Percentiles rank a stretch among this genome's conserved stretches.
phyloP scores from a whole-genome alignment of 2,888 invertebrate species.

The Cryptocephalus primarius region DNA sequence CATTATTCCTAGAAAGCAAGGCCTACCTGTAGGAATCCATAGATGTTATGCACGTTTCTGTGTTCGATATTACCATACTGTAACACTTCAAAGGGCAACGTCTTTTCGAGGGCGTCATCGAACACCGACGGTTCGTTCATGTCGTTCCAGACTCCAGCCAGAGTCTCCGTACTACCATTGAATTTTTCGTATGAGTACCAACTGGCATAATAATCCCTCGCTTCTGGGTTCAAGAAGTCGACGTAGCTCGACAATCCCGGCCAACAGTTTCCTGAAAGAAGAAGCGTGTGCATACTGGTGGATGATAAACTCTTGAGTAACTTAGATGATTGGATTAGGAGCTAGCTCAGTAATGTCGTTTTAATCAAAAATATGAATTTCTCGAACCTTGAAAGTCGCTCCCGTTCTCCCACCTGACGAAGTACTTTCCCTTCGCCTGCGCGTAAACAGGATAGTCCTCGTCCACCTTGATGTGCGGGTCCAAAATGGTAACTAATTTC shows the following conservation, averaged over 20 bases:
- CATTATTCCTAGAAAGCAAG: not conserved
- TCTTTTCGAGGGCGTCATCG: constrained; percentile 57
- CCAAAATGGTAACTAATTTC: constrained; percentile 85
- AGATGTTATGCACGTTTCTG: constrained; percentile 88
- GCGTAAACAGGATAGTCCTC: constrained; percentile 75
- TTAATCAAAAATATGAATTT: not conserved
- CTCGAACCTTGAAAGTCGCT: constrained; percentile 72
- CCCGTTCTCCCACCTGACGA: constrained; percentile 72
- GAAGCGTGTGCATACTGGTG: too few species aligned
- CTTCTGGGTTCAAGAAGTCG: constrained; percentile 15
- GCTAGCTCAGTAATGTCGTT: too few species aligned
- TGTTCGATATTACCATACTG: constrained; percentile 80
- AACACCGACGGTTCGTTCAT: constrained; percentile 99
- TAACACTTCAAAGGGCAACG: constrained; percentile 58
- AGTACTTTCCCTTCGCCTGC: constrained; percentile 49
- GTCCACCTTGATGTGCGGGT: constrained; percentile 94
- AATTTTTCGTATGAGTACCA: constrained; percentile 50
- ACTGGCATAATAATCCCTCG: constrained; percentile 33
- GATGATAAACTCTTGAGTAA: too few species aligned
- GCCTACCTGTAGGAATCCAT: constrained; percentile 51
- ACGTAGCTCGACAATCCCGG: constrained; percentile 51
- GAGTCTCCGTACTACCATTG: constrained; percentile 51
- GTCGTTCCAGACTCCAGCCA: constrained; percentile 87
- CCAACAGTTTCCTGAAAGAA: constrained; percentile 66
- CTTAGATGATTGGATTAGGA: too few species aligned